Evolutionary conservation across 2,797 vertebrate genomes (phyloP).

Genomic region (Tragopan temminckii): DNA sequence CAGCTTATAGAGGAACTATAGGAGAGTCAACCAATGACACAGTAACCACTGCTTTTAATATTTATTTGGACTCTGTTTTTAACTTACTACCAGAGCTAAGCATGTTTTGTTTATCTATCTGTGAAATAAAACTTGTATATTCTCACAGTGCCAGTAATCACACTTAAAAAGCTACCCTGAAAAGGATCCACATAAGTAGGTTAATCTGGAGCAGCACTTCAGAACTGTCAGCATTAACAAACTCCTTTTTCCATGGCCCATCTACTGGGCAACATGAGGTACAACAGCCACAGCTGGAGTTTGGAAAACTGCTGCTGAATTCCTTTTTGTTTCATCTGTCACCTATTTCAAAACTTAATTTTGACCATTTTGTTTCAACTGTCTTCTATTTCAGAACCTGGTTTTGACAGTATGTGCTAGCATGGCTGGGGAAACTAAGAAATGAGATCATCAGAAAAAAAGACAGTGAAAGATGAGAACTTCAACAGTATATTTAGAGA

Average conservation of each 20-base stretch:
- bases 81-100: neutral
- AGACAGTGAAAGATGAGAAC: neutral
- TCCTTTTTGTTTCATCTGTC: neutral
- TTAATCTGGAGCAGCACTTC: neutral
- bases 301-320: neutral
- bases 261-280: neutral
- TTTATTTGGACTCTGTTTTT: neutral
- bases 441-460: neutral
- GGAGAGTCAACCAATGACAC: neutral
- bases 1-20: fast-evolving
- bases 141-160: neutral
- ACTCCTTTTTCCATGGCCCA: neutral
- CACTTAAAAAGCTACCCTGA: neutral
- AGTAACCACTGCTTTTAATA: neutral
- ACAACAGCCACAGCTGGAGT: constrained; percentile 32
- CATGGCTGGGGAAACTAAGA: neutral
- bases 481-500: neutral
- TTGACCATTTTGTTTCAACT: neutral
- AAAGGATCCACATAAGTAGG: neutral
- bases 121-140: neutral
- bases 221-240: neutral
- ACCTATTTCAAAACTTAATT: neutral
- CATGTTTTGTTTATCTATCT: neutral
- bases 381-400: neutral
- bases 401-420: neutral